A percentile compares a stretch with the other conserved stretches of the same genome.
Evolutionary conservation across 2,113 vertebrate species (phyloP).

Genomic region (Malurus cyaneus): DNA sequence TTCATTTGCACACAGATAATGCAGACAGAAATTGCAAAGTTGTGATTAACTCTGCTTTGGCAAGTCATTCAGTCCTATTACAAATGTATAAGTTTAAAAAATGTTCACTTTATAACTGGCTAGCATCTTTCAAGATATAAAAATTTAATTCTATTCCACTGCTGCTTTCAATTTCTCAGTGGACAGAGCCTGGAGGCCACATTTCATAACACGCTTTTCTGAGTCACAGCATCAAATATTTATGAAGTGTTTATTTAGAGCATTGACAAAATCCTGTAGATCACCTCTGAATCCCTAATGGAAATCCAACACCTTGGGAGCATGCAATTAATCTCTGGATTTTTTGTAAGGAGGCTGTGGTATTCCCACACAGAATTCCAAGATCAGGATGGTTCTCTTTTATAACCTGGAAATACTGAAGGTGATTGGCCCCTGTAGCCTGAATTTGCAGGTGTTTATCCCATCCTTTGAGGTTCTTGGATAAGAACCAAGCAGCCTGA

Average conservation of each 20-base stretch:
- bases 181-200: conserved; percentile 60
- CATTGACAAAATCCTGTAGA: conserved; percentile 68
- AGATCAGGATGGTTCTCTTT: neutral
- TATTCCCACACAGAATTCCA: conserved; percentile 25
- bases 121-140: conserved; percentile 65
- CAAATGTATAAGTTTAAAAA: conserved; percentile 64
- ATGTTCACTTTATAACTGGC: conserved; percentile 71
- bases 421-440: neutral
- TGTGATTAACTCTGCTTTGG: conserved; percentile 65
- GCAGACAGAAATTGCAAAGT: conserved; percentile 42
- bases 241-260: conserved; percentile 73
- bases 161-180: conserved; percentile 67
- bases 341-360: conserved; percentile 25
- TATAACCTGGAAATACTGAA: neutral
- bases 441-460: neutral
- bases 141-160: conserved; percentile 72
- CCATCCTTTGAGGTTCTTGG: neutral
- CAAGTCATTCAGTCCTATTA: conserved; percentile 59
- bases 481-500: neutral
- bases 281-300: conserved; percentile 50
- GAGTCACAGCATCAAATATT: conserved; percentile 69
- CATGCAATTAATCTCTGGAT: conserved; percentile 2
- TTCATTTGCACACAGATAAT: conserved; percentile 58
- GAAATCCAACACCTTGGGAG: conserved; percentile 40
- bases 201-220: conserved; percentile 62